Conservation (phyloP, 2,888 invertebrate species). For the Luperina nickerlii region DNA sequence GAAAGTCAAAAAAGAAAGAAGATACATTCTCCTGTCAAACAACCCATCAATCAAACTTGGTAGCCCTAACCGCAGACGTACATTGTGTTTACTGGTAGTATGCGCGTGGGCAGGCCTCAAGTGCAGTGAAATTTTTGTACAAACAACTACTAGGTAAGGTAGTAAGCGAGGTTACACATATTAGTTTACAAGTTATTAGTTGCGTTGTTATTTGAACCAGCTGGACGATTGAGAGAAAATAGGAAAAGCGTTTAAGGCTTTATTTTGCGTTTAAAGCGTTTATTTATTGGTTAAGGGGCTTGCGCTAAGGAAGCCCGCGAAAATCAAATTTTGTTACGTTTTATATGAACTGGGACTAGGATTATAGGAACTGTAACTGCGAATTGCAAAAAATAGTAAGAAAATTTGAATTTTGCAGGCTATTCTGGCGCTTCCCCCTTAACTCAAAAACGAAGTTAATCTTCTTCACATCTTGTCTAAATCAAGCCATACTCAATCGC, state of each 20-base stretch:
- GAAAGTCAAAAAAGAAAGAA: not conserved
- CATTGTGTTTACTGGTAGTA: conserved; percentile 27
- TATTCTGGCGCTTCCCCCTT: too few species aligned
- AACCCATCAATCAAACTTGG: not conserved
- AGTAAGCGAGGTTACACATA: conserved; percentile 27
- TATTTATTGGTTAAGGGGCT: not conserved
- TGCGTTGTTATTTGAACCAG: conserved; percentile 28
- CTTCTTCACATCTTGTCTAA: not conserved
- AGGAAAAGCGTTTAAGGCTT: not conserved
- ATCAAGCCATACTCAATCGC: not conserved
- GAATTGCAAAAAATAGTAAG: too few species aligned
- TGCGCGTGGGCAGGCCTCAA: conserved; percentile 77
- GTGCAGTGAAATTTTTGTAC: conserved; percentile 84
- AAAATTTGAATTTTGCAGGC: too few species aligned
- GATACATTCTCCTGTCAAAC: conserved; percentile 7
- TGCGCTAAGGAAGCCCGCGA: too few species aligned
- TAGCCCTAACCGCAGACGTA: conserved; percentile 25
- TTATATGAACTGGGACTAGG: too few species aligned
- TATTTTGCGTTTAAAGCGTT: too few species aligned
- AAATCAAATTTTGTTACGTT: too few species aligned
- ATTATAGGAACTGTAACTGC: too few species aligned
- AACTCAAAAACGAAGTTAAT: not conserved
- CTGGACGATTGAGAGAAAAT: not conserved
- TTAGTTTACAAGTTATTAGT: conserved; percentile 38
- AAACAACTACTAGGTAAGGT: conserved; percentile 68